Base-by-base conservation (phyloP, 2,797 vertebrate species). In the Sebastes steindachneri region DNA sequence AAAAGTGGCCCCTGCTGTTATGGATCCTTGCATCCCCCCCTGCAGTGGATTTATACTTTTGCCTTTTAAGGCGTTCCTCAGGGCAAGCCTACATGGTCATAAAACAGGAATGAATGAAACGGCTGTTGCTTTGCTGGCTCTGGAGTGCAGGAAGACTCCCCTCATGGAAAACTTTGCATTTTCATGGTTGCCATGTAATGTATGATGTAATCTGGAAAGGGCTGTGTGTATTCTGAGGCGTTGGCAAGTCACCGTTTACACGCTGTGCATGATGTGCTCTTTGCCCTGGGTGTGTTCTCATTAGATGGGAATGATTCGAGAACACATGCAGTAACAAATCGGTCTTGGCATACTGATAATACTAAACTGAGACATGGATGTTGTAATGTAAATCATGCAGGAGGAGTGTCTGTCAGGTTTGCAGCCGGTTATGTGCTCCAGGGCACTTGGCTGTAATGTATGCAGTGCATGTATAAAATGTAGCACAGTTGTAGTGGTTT, bases 51-150 rank as follows among this genome's bases (percentile, higher is more conserved):
- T 95, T 95, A 95, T 88, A 89, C 90, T 92, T 93, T 95, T 93
- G 75, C 95, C 95, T 95, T 96, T 95, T 96, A 96, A 95, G 96
- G 95, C 91, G 15, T 89, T 89, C 86, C 86, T 76, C 90, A 79
- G 86, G 89, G 89, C 82, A 59, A 59, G 79, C 80, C 88, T 82
- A 26, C 84, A 37, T 79, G 75, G 80, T 91, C 91, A 93, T 93
- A 93, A 92, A 93, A 81, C 66, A 33, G 83, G 86, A 93, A 94
- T 95, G 93, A 96, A 95, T 90, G 92, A 92, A 89, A 84, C 67
- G 12, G 91, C 85, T 90, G 88, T 93, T 91, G 75, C 88, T 77
- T 54, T 54, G 62, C 75, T 82, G 69, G 29, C 79, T 83, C 76
- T 67, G 66, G 73, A 80, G 85, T 51, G 55, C 64, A 75, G 75